phyloP scores from a whole-genome alignment of 2,888 invertebrate species.

The Chymomyza procnemis region DNA sequence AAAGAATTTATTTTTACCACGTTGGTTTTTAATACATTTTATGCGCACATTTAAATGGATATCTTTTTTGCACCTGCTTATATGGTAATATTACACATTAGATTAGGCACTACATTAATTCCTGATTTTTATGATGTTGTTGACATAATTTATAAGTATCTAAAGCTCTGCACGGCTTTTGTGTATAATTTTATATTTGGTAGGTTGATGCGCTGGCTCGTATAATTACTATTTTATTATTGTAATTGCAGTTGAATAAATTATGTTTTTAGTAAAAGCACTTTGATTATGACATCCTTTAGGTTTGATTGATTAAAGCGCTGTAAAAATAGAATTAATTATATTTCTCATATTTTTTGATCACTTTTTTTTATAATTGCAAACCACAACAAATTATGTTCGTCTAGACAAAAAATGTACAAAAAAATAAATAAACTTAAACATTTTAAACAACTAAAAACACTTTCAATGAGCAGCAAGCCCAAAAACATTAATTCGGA shows the following conservation, averaged over 20 bases:
- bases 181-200: neutral
- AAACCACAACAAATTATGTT: slow-evolving; percentile 12
- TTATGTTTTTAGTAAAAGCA: slow-evolving; percentile 38
- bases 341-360: slow-evolving; percentile 12
- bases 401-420: slow-evolving; percentile 50
- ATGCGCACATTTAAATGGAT: slow-evolving; percentile 17
- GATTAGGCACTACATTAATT: slow-evolving; percentile 67
- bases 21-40: slow-evolving; percentile 15
- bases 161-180: slow-evolving; percentile 31
- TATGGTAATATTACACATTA: slow-evolving; percentile 37
- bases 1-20: slow-evolving; percentile 23
- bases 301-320: slow-evolving; percentile 33
- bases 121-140: slow-evolving; percentile 45
- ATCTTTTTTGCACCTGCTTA: slow-evolving; percentile 9
- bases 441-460: slow-evolving; percentile 35
- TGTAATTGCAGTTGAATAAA: slow-evolving; percentile 35
- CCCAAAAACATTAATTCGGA: slow-evolving; percentile 52
- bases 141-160: slow-evolving; percentile 47
- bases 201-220: slow-evolving; percentile 19
- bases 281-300: slow-evolving; percentile 29
- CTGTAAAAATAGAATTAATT: slow-evolving; percentile 36
- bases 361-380: neutral
- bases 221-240: slow-evolving; percentile 7
- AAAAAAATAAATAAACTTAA: slow-evolving; percentile 57
- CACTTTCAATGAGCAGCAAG: slow-evolving; percentile 57